These are phyloP conservation scores for Prunella fulvescens DNA, from an alignment of 2,113 vertebrate species.

Conservation along the genomic window DNA sequence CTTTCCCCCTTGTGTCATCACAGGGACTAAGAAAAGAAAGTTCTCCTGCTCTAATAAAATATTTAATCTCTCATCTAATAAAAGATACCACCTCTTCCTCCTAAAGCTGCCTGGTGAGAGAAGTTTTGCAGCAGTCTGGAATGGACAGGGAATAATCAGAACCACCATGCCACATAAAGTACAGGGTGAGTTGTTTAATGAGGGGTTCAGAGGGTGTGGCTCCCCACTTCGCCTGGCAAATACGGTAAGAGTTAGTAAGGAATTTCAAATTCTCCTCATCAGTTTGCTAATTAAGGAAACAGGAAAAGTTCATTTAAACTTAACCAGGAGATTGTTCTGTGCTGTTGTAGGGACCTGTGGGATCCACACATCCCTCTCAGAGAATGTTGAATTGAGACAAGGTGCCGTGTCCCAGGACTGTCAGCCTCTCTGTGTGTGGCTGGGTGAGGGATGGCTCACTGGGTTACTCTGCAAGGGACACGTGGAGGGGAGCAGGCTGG, in stretches of 20 bases:
- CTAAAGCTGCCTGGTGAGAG: neutral
- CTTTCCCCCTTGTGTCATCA: neutral
- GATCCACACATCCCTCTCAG: neutral
- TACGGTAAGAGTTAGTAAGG: neutral
- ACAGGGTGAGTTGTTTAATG: neutral
- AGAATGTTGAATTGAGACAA: neutral
- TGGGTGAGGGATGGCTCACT: accelerated
- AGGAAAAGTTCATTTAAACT: neutral
- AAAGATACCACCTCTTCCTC: neutral
- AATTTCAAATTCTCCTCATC: neutral
- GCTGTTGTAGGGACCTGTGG: neutral
- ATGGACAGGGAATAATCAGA: neutral
- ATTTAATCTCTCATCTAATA: neutral
- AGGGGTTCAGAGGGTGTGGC: neutral
- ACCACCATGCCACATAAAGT: neutral
- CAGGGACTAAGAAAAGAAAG: constrained; percentile 14
- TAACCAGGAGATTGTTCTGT: neutral
- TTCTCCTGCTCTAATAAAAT: neutral
- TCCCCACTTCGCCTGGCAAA: neutral
- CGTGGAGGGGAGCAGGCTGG: neutral
- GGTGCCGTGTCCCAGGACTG: neutral
- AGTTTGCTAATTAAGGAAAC: neutral
- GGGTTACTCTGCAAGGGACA: neutral
- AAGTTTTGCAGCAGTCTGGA: neutral
- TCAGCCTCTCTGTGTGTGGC: no score